Evolutionary conservation across 2,797 vertebrate genomes (phyloP).

Genomic region (Microhierax caerulescens): DNA sequence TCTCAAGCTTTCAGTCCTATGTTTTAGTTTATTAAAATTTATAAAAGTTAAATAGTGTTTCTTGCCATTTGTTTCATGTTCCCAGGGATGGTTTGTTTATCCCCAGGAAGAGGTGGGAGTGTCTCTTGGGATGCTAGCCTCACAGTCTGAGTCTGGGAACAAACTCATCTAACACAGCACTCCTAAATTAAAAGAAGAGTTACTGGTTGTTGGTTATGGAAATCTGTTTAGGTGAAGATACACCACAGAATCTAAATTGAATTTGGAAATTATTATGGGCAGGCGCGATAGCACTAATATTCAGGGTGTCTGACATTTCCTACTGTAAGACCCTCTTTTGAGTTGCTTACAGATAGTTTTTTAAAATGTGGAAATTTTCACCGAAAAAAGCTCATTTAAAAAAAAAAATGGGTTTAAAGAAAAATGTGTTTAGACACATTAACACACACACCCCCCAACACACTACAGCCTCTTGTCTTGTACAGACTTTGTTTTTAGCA

Average conservation of each 20-base stretch:
- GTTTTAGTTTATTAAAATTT: conserved; percentile 45
- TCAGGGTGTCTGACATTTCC: neutral
- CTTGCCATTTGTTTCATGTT: conserved; percentile 50
- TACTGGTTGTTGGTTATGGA: conserved; percentile 46
- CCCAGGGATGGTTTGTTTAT: conserved; percentile 48
- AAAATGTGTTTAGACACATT: accelerated
- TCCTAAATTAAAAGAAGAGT: conserved; percentile 57
- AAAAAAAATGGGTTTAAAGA: too few relatives aligned
- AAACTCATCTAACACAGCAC: conserved; percentile 27
- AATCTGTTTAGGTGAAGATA: conserved; percentile 46
- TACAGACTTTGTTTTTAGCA: neutral
- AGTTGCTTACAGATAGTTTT: neutral
- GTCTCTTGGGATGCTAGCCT: conserved; percentile 23
- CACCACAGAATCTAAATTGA: conserved; percentile 4
- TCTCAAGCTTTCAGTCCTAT: neutral
- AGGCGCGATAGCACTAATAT: neutral
- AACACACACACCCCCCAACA: neutral
- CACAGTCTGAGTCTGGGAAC: conserved; percentile 42
- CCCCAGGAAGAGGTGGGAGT: conserved; percentile 55
- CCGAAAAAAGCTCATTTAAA: neutral
- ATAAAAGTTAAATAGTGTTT: conserved; percentile 46
- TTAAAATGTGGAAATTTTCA: neutral
- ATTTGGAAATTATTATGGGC: conserved; percentile 22
- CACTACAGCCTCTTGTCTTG: neutral
- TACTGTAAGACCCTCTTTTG: neutral